Evolutionary conservation across 2,888 invertebrate genomes (phyloP).

Genomic region (Harpagoxenus sublaevis): DNA sequence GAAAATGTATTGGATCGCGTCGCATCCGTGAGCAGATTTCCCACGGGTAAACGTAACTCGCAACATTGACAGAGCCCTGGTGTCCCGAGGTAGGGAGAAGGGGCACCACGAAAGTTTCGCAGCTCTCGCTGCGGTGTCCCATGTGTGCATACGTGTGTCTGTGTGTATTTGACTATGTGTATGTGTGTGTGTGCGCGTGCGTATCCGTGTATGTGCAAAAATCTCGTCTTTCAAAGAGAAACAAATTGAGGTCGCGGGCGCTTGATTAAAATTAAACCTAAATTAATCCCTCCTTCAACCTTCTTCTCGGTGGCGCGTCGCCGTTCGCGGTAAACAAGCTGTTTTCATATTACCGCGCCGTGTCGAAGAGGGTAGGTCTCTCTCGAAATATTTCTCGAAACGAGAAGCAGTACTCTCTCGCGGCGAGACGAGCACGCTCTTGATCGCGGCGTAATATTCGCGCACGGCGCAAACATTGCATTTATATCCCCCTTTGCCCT

Average conservation of each 20-base stretch:
- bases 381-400: constrained; percentile 46
- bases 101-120: constrained; percentile 12
- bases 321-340: constrained; percentile 39
- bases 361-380: constrained; percentile 41
- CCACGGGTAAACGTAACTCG: constrained; percentile 52
- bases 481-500: constrained; percentile 16
- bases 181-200: too few relatives aligned
- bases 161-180: too few relatives aligned
- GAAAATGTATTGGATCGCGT: constrained; percentile 54
- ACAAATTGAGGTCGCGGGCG: constrained; percentile 48
- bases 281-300: constrained; percentile 36
- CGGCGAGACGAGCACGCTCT: constrained; percentile 37
- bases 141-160: not conserved
- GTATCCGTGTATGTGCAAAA: not conserved
- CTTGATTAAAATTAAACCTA: constrained; percentile 56
- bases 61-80: constrained; percentile 52
- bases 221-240: constrained; percentile 44
- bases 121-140: not conserved
- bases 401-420: constrained; percentile 19
- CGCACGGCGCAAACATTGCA: constrained; percentile 9
- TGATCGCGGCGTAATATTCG: constrained; percentile 46
- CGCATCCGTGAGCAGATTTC: constrained; percentile 55
- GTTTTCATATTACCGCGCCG: constrained; percentile 49
- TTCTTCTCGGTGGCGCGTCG: constrained; percentile 1
- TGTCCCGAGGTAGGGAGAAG: not conserved